A percentile compares a stretch with the other conserved stretches of the same genome.
These are phyloP conservation scores for Dolomedes plantarius DNA, from an alignment of 2,888 invertebrate species.

Conservation along the genomic window DNA sequence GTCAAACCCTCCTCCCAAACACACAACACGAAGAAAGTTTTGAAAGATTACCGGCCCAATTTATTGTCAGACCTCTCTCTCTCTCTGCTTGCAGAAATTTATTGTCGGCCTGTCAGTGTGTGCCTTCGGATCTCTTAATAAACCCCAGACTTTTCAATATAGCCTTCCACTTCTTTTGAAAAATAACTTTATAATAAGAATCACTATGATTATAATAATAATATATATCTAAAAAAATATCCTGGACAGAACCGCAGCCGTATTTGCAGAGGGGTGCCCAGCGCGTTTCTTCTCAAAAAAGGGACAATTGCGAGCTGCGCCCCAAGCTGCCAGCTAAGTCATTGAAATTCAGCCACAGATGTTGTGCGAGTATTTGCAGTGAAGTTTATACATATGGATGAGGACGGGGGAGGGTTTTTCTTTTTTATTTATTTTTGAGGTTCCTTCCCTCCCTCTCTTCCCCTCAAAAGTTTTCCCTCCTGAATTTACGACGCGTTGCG, in stretches of 20 bases:
- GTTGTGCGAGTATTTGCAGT: conserved; percentile 70
- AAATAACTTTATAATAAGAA: conserved; percentile 64
- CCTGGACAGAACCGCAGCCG: conserved; percentile 16
- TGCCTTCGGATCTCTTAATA: conserved; percentile 58
- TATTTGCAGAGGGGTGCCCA: conserved; percentile 23
- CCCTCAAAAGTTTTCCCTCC: conserved; percentile 43
- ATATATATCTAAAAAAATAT: conserved; percentile 25
- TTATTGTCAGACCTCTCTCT: background rate
- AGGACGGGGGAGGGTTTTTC: conserved; percentile 43
- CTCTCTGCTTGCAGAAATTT: conserved; percentile 27
- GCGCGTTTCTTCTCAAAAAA: background rate
- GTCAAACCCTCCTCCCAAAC: conserved; percentile 32
- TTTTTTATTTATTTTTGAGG: conserved; percentile 45
- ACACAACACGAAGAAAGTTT: conserved; percentile 21
- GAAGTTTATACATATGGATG: conserved; percentile 71
- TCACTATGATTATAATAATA: conserved; percentile 25
- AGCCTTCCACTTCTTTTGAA: conserved; percentile 23
- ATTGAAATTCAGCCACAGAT: conserved; percentile 70
- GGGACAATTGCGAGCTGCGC: conserved; percentile 58
- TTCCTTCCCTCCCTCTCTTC: conserved; percentile 27
- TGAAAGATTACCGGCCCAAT: conserved; percentile 29
- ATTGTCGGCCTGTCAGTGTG: conserved; percentile 48
- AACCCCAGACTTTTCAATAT: conserved; percentile 23
- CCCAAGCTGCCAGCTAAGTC: conserved; percentile 44
- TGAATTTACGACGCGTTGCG: conserved; percentile 47